phyloP scores from a whole-genome alignment of 2,113 vertebrate species.

The Epinephelus cyanopodus region DNA sequence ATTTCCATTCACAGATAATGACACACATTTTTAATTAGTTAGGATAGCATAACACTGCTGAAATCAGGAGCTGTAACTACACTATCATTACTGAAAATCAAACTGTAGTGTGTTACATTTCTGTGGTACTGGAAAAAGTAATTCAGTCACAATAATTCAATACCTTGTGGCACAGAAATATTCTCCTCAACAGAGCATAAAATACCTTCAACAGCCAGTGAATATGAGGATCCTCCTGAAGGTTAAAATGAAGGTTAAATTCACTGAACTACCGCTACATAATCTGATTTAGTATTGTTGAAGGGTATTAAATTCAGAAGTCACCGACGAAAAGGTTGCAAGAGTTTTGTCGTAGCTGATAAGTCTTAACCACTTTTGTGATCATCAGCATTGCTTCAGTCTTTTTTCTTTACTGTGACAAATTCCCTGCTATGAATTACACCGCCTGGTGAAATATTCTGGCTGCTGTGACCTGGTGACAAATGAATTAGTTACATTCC shows the following conservation, averaged over 20 bases:
- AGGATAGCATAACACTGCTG: no score
- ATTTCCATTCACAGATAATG: background rate
- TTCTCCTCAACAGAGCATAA: background rate
- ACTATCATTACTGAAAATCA: background rate
- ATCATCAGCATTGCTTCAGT: conserved; percentile 21
- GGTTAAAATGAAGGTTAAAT: conserved; percentile 26
- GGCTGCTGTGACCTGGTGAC: conserved; percentile 51
- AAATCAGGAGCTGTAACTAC: no score
- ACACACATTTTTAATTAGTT: background rate
- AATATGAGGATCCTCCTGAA: conserved; percentile 7
- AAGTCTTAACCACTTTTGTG: conserved; percentile 38
- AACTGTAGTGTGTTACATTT: background rate
- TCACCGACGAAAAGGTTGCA: conserved; percentile 3
- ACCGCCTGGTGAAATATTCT: conserved; percentile 35
- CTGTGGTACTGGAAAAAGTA: background rate
- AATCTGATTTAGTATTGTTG: conserved; percentile 33
- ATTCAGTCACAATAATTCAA: background rate
- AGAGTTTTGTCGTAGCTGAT: conserved; percentile 20
- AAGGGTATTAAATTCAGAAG: conserved; percentile 34
- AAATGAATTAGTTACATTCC: conserved; percentile 67
- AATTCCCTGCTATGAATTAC: conserved; percentile 38
- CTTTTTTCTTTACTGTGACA: conserved; percentile 32
- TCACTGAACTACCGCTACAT: conserved; percentile 10
- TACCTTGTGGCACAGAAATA: no score
- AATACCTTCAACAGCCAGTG: background rate